phyloP scores from a whole-genome alignment of 2,888 invertebrate species.

The Listrodromus nycthemerus region DNA sequence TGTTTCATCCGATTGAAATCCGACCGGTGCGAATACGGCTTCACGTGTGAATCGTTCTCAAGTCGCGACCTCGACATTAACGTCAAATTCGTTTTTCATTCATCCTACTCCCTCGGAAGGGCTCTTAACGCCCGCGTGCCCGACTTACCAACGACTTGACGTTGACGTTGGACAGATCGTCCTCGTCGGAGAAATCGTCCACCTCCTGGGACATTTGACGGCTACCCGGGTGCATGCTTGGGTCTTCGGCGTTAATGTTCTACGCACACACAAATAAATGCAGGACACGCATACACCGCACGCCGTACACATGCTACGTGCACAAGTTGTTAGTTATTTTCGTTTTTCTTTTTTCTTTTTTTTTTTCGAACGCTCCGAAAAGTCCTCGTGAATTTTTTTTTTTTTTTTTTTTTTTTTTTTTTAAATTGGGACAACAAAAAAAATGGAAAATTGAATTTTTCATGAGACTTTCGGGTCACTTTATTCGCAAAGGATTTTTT shows the following conservation, averaged over 20 bases:
- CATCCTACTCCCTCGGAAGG: conserved; percentile 34
- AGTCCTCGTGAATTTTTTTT: neutral
- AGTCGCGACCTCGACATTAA: conserved; percentile 51
- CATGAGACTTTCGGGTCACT: no score
- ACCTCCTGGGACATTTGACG: conserved; percentile 79
- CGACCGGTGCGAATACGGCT: neutral
- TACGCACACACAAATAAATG: conserved; percentile 76
- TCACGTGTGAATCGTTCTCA: conserved; percentile 38
- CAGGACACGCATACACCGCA: conserved; percentile 72
- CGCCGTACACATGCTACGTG: conserved; percentile 48
- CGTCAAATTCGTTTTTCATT: conserved; percentile 52
- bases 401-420: no score
- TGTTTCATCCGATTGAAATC: conserved; percentile 26
- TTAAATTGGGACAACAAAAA: no score
- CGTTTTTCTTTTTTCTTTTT: conserved; percentile 18
- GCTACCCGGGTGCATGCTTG: conserved; percentile 80
- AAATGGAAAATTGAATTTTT: no score
- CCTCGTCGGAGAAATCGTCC: conserved; percentile 83
- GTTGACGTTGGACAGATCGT: conserved; percentile 87
- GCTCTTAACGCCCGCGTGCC: conserved; percentile 24
- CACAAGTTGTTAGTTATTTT: conserved; percentile 30
- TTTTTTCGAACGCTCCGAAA: neutral
- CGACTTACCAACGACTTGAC: conserved; percentile 88
- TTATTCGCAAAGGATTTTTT: no score
- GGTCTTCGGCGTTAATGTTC: conserved; percentile 80